Base-by-base conservation (phyloP, 2,797 vertebrate species). In the Bryconaethiops microstoma region DNA sequence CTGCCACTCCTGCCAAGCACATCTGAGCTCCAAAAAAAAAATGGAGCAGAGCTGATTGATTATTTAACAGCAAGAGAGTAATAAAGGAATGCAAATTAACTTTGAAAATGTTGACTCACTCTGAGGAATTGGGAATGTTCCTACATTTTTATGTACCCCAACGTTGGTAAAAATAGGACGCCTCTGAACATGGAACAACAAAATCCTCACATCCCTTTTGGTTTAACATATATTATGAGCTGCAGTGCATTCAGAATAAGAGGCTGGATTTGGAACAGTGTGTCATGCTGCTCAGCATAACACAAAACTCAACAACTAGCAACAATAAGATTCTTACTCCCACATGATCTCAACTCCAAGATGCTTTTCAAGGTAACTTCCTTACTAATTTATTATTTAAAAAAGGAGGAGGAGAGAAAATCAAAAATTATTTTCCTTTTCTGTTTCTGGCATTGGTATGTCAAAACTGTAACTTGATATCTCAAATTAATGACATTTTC, bases 1-100 rank as follows among this genome's bases (percentile, higher is more conserved):
- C 55, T 81, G 82, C 62, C 42, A 62, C 69, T 50, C 62, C 62
- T 81, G 78, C 78, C 82, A 73, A 81, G 69, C 59, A 67, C 54
- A 79, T 83, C 78, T 74, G 69, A 3, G 78, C 69, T 62, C 67
- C 45, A 60, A 54, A 80, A 77, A 79, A 45, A 81, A 80, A 80
- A 83, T 76, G 60, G 77, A 83, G 77, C 74, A 84, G 78, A 79
- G 73, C 69, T 40, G 78, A 80, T 80, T 77, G 78, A 84, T 84
- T 81, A 81, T 84, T 84, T 80, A 77, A 69, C 71, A 77, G 70
- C 64, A 55, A 83, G 77, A 25, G 74, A 80, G 29, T 39, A 74
- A 80, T 83, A 83, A 83, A 80, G 69, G 16, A 25, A 80, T 80
- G 68, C 62, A 80, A 80, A 83, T 83, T 52, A 80, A 77, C 74